These are phyloP conservation scores for Monodelphis domestica DNA, from an alignment of 2,797 vertebrate species.

Conservation along the genomic window DNA sequence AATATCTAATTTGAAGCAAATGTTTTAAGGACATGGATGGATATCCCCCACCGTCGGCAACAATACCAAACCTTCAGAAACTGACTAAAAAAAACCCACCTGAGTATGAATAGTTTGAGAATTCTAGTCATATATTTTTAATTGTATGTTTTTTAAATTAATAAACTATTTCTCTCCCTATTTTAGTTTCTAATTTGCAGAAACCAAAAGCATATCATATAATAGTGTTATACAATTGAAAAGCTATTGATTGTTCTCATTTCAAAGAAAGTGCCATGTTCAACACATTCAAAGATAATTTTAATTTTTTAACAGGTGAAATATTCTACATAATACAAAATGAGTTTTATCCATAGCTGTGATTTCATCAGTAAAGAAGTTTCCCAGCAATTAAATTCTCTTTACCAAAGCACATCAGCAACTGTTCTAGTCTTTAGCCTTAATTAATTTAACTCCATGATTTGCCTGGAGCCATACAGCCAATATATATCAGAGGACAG, in stretches of 20 bases:
- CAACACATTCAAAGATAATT: not conserved
- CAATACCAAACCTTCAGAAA: constrained; percentile 50
- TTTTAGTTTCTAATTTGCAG: constrained; percentile 49
- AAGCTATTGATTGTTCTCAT: not conserved
- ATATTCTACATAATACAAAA: not conserved
- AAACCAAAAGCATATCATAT: constrained; percentile 42
- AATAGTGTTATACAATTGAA: not conserved
- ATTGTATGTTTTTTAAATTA: constrained; percentile 27
- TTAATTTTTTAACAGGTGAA: fast-evolving
- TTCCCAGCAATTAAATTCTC: not conserved
- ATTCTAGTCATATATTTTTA: constrained; percentile 9
- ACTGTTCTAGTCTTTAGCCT: too few species aligned
- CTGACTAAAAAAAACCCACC: constrained; percentile 1
- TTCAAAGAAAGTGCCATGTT: not conserved
- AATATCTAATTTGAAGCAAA: constrained; percentile 52
- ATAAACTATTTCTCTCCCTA: not conserved
- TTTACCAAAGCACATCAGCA: not conserved
- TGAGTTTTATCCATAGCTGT: not conserved
- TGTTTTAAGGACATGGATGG: constrained; percentile 33
- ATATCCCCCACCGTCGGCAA: constrained; percentile 28
- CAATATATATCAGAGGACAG: not conserved
- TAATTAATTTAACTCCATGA: not conserved
- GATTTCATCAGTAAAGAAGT: not conserved
- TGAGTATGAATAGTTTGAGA: constrained; percentile 59
- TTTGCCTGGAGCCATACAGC: not conserved